phyloP scores from a whole-genome alignment of 2,113 vertebrate species.

The Scomber colias region DNA sequence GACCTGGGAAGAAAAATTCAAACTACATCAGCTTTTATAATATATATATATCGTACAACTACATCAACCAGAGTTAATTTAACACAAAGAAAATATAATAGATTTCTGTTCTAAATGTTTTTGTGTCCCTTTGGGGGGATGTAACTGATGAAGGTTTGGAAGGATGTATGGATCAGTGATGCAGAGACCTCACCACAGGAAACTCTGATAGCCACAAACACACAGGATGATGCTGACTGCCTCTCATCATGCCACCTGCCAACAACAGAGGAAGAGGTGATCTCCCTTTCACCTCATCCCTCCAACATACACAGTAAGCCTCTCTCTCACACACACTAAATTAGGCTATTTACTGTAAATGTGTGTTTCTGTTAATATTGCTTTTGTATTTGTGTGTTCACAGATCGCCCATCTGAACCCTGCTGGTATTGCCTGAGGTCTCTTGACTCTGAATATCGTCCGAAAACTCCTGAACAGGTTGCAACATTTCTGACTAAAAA shows the following conservation, averaged over 20 bases:
- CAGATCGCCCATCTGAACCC: conserved; percentile 62
- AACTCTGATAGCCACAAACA: conserved; percentile 30
- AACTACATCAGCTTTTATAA: background rate
- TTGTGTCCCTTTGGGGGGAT: conserved; percentile 12
- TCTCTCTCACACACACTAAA: background rate
- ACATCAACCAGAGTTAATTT: background rate
- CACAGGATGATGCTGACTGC: conserved; percentile 40
- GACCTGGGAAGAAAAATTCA: background rate
- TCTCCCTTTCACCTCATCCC: conserved; percentile 42
- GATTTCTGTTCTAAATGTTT: background rate
- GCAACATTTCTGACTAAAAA: conserved; percentile 4
- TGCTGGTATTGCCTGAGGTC: conserved; percentile 86
- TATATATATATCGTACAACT: background rate
- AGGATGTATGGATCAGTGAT: conserved; percentile 32
- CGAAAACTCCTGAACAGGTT: conserved; percentile 66
- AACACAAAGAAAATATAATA: background rate
- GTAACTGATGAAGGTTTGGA: conserved; percentile 32
- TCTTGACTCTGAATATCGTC: conserved; percentile 65
- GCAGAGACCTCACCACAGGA: conserved; percentile 42
- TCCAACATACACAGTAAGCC: conserved; percentile 57
- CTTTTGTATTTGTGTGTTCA: conserved; percentile 21
- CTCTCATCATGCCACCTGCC: conserved; percentile 45
- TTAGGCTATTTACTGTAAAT: background rate
- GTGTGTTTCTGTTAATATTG: background rate
- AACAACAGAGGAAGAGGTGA: conserved; percentile 48